phyloP scores from a whole-genome alignment of 2,888 invertebrate species.

The Apantesis nais region DNA sequence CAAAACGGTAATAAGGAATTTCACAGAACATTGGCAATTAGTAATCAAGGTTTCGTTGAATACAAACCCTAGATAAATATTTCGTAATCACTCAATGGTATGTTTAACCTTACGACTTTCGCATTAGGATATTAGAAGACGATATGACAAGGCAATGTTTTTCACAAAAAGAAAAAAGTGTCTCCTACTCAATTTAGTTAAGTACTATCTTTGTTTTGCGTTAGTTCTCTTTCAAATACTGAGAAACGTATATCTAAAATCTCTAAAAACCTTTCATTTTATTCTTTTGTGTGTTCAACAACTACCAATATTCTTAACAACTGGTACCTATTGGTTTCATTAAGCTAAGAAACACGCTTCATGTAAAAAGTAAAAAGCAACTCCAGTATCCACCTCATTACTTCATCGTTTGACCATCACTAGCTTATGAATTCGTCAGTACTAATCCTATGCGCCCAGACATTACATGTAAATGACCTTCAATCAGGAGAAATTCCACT shows the following conservation, averaged over 20 bases:
- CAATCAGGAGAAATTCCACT: background rate
- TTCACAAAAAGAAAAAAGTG: background rate
- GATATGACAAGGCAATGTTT: background rate
- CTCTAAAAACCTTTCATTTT: no score
- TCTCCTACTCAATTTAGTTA: background rate
- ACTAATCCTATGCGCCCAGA: background rate
- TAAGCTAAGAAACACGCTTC: background rate
- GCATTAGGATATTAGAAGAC: background rate
- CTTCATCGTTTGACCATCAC: background rate
- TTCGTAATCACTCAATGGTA: constrained; percentile 6
- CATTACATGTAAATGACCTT: background rate
- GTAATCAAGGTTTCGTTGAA: background rate
- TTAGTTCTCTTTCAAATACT: background rate
- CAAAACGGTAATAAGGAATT: background rate
- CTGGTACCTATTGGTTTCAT: no score
- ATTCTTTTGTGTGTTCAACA: background rate
- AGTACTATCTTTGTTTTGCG: background rate
- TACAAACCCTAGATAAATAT: constrained; percentile 1
- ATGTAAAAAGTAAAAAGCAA: background rate
- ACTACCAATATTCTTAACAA: background rate
- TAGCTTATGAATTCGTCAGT: background rate
- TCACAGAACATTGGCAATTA: background rate
- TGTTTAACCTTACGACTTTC: constrained; percentile 6
- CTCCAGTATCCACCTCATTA: background rate
- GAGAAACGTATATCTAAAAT: no score